These are phyloP conservation scores for Amblyraja radiata DNA, from an alignment of 2,797 vertebrate genomes.

Conservation along the genomic window DNA sequence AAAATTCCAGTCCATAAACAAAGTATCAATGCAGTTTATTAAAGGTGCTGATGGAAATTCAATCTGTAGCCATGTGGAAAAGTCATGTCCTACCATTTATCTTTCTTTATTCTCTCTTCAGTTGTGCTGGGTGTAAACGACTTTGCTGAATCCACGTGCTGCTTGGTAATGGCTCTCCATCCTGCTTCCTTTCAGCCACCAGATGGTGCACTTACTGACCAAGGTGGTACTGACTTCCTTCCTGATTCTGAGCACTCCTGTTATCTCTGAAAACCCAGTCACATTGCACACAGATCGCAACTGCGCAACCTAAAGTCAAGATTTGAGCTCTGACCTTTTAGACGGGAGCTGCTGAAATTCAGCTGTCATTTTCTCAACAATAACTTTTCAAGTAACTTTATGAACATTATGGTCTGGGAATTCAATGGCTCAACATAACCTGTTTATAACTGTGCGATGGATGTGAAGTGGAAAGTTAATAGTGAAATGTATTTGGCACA, in stretches of 20 bases:
- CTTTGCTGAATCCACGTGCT: not conserved
- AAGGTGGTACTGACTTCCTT: not conserved
- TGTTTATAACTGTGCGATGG: no score
- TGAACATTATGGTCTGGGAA: not conserved
- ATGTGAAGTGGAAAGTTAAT: no score
- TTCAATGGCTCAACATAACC: no score
- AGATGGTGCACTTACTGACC: slow-evolving; percentile 1
- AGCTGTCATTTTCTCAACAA: not conserved
- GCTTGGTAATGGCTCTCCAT: not conserved
- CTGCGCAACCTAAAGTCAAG: not conserved
- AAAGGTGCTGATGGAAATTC: slow-evolving; percentile 30
- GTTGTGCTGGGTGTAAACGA: not conserved
- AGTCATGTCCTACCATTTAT: not conserved
- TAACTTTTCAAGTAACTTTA: not conserved
- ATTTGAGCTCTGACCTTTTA: not conserved
- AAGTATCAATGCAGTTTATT: slow-evolving; percentile 15
- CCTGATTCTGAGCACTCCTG: not conserved
- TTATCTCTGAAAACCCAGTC: not conserved
- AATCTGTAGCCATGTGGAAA: slow-evolving; percentile 8
- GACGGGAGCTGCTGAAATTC: no score
- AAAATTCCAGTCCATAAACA: slow-evolving; percentile 27
- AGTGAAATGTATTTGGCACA: no score
- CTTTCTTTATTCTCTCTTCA: slow-evolving; percentile 22
- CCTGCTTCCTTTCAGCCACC: not conserved
- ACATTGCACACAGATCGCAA: not conserved